Percentiles rank a stretch among this genome's conserved stretches.
Evolutionary conservation across 2,113 vertebrate genomes (phyloP).

Genomic region (Promerops cafer): DNA sequence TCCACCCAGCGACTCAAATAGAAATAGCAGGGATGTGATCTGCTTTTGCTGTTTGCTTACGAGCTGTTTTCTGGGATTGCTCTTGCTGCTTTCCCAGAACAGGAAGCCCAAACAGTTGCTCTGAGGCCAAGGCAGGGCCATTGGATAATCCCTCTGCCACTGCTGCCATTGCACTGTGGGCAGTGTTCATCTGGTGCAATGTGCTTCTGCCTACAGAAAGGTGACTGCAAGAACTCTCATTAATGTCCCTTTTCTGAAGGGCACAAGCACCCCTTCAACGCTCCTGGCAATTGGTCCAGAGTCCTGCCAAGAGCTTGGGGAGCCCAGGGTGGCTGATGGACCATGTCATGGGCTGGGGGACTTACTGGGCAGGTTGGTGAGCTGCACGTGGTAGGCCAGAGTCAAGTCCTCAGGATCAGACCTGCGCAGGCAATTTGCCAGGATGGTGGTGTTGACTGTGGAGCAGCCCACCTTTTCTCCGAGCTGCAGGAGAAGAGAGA

Average conservation of each 20-base stretch:
- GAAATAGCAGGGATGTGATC: background rate
- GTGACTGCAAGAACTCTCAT: background rate
- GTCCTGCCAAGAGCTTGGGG: accelerated
- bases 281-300: background rate
- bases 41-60: background rate
- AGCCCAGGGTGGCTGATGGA: background rate
- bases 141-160: background rate
- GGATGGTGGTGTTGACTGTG: background rate
- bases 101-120: background rate
- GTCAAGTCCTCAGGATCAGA: slow-evolving; percentile 76
- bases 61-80: background rate
- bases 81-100: background rate
- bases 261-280: background rate
- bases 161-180: background rate
- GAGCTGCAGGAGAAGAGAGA: slow-evolving; percentile 64
- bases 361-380: slow-evolving; percentile 68
- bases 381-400: slow-evolving; percentile 67
- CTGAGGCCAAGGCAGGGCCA: background rate
- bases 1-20: background rate
- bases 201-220: background rate
- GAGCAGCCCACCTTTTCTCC: slow-evolving; percentile 82
- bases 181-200: accelerated
- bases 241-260: background rate
- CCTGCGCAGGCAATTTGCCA: slow-evolving; percentile 80
- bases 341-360: accelerated